These are phyloP conservation scores for Rhinatrema bivittatum DNA, from an alignment of 2,797 vertebrate species.

Conservation along the genomic window DNA sequence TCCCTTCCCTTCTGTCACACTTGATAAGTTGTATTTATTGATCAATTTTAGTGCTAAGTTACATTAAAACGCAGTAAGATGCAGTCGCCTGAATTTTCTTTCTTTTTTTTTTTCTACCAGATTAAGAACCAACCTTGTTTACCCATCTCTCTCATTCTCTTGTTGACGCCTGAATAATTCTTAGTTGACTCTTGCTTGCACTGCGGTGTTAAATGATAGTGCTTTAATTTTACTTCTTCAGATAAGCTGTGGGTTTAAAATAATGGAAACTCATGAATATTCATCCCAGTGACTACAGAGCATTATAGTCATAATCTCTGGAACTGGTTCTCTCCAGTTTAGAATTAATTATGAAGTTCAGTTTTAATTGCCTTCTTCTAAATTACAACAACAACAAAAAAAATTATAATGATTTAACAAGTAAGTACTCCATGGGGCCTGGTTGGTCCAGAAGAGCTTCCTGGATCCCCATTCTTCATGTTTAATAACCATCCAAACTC, in stretches of 20 bases:
- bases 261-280: conserved; percentile 69
- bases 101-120: no score
- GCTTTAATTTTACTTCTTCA: conserved; percentile 60
- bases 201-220: conserved; percentile 53
- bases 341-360: conserved; percentile 75
- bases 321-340: conserved; percentile 64
- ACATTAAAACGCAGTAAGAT: conserved; percentile 28
- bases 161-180: background rate
- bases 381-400: conserved; percentile 53
- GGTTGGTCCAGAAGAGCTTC: conserved; percentile 29
- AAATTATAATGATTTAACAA: conserved; percentile 55
- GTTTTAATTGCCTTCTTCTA: conserved; percentile 72
- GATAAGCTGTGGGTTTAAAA: conserved; percentile 56
- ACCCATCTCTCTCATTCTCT: background rate
- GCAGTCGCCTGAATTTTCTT: conserved; percentile 10
- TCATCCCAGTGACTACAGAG: conserved; percentile 58
- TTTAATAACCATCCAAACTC: conserved; percentile 38
- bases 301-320: conserved; percentile 68
- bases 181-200: conserved; percentile 48
- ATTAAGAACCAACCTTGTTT: conserved; percentile 24
- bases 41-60: conserved; percentile 29
- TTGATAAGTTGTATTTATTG: conserved; percentile 28
- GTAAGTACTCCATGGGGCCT: conserved; percentile 47
- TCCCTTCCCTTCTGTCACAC: conserved; percentile 21
- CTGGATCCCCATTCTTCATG: conserved; percentile 41